A percentile compares a stretch with the other conserved stretches of the same genome.
Evolutionary conservation across 1,140 invertebrate genomes (phyloP).

Genomic region (Saxidomus purpurata): DNA sequence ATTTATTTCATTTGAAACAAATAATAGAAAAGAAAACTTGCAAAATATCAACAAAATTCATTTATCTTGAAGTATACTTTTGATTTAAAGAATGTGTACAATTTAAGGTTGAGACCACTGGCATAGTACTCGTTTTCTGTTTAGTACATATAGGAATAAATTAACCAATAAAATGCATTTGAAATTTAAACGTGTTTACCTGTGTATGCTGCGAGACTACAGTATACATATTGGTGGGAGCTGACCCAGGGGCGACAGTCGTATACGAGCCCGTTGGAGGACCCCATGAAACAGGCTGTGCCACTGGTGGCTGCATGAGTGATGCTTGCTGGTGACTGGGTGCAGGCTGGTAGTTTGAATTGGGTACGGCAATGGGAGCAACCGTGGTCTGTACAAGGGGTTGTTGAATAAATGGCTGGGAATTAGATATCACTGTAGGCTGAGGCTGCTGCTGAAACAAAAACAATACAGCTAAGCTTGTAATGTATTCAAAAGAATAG

Average conservation of each 20-base stretch:
- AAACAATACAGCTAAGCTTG: too few relatives aligned
- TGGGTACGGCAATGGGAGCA: conserved; percentile 53
- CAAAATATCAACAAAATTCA: too few relatives aligned
- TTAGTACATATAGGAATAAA: too few relatives aligned
- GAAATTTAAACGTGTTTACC: too few relatives aligned
- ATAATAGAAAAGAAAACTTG: too few relatives aligned
- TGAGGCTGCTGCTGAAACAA: conserved; percentile 8
- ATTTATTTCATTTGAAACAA: too few relatives aligned
- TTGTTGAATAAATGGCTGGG: conserved; percentile 65
- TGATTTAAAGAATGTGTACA: too few relatives aligned
- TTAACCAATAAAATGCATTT: too few relatives aligned
- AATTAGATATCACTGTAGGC: conserved; percentile 50
- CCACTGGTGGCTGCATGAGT: conserved; percentile 24
- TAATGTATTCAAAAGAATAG: too few relatives aligned
- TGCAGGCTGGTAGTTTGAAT: conserved; percentile 66
- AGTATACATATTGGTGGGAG: background rate
- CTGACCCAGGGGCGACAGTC: background rate
- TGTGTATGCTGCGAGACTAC: conserved; percentile 35
- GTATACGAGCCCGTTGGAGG: conserved; percentile 9
- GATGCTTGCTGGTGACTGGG: conserved; percentile 59
- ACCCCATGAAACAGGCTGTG: conserved; percentile 43
- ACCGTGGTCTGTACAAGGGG: conserved; percentile 63
- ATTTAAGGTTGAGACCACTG: too few relatives aligned
- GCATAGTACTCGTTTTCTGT: too few relatives aligned
- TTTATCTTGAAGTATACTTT: too few relatives aligned